These are phyloP conservation scores for Sebastes kiyomatsui DNA, from an alignment of 2,797 vertebrate species.

Conservation along the genomic window DNA sequence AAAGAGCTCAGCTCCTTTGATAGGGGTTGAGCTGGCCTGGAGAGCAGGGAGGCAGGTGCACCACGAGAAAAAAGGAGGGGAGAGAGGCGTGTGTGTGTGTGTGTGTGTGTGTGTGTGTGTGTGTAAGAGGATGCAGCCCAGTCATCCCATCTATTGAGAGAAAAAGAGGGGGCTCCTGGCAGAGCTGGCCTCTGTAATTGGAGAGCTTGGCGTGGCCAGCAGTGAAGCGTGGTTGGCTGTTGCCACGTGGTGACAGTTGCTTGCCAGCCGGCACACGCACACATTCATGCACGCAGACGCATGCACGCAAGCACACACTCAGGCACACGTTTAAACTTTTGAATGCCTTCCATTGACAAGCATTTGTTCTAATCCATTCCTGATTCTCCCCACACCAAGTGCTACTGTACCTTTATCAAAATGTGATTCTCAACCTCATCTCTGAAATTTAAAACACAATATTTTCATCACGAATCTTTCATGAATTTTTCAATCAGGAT, in stretches of 20 bases:
- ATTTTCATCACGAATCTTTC: not conserved
- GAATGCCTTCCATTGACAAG: slow-evolving; percentile 6
- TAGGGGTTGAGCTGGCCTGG: slow-evolving; percentile 79
- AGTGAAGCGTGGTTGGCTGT: slow-evolving; percentile 72
- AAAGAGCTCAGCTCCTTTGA: slow-evolving; percentile 80
- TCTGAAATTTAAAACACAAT: not conserved
- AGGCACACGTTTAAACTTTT: slow-evolving; percentile 36
- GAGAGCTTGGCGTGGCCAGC: slow-evolving; percentile 70
- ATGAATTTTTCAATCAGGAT: not conserved
- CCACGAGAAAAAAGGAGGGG: slow-evolving; percentile 50
- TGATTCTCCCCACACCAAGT: not conserved
- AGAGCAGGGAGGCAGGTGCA: slow-evolving; percentile 81
- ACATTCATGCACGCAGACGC: slow-evolving; percentile 14
- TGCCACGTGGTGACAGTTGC: slow-evolving; percentile 73
- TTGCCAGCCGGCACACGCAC: slow-evolving; percentile 54
- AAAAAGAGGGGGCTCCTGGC: slow-evolving; percentile 69
- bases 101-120: slow-evolving; percentile 41
- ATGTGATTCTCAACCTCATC: not conserved
- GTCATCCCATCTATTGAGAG: slow-evolving; percentile 73
- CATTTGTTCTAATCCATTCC: slow-evolving; percentile 6
- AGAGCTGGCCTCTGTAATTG: slow-evolving; percentile 75
- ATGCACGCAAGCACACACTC: slow-evolving; percentile 13
- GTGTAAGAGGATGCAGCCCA: slow-evolving; percentile 68
- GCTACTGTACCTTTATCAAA: not conserved
- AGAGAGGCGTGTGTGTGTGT: slow-evolving; percentile 30